phyloP scores from a whole-genome alignment of 2,113 vertebrate species.

The Anoura caudifer region DNA sequence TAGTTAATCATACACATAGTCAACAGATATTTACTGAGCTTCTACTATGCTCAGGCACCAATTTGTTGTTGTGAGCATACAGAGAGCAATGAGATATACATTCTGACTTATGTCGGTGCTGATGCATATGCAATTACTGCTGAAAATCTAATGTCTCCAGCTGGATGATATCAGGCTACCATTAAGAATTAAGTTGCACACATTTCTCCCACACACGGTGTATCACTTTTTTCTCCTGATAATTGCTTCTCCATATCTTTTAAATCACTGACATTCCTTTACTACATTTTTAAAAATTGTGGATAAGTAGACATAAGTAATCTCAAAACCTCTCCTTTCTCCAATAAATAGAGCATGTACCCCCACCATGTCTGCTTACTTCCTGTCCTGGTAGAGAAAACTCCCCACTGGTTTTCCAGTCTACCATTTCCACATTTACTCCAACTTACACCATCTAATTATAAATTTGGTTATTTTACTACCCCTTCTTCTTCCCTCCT shows the following conservation, averaged over 20 bases:
- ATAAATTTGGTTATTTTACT: background rate
- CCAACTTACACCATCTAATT: background rate
- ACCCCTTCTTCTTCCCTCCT: background rate
- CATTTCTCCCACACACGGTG: background rate
- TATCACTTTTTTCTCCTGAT: background rate
- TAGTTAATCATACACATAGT: background rate
- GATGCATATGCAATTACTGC: background rate
- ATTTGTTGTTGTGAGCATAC: background rate
- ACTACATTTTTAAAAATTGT: background rate
- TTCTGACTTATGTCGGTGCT: background rate
- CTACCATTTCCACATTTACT: background rate
- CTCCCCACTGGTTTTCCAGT: background rate
- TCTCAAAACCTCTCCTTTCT: background rate
- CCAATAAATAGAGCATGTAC: background rate
- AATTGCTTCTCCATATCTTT: background rate
- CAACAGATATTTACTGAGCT: background rate
- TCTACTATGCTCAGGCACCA: background rate
- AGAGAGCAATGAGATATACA: background rate
- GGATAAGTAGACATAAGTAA: background rate
- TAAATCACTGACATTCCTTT: background rate
- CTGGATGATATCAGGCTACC: background rate
- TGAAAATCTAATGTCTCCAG: background rate
- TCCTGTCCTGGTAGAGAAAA: background rate
- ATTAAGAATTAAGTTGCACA: background rate
- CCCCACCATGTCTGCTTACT: background rate